Percentiles rank a stretch among this genome's conserved stretches.
These are phyloP conservation scores for Columbina picui DNA, from an alignment of 2,113 vertebrate genomes.

Conservation along the genomic window DNA sequence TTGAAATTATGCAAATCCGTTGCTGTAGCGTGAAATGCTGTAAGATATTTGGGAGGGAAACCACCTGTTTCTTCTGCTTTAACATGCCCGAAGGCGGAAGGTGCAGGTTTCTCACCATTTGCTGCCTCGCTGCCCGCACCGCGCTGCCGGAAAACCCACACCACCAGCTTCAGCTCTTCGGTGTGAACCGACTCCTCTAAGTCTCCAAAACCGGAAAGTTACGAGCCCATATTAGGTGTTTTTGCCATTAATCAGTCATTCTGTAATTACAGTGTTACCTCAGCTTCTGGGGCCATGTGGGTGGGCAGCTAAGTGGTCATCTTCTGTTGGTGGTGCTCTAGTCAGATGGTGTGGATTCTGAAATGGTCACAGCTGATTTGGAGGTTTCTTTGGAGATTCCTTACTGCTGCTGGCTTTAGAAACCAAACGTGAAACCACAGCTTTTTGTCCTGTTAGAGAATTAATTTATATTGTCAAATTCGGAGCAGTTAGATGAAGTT, in stretches of 20 bases:
- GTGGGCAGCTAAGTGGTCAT: neutral
- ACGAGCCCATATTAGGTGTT: neutral
- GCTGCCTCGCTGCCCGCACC: accelerated
- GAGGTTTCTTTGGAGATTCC: neutral
- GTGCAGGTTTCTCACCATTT: neutral
- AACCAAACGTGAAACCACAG: neutral
- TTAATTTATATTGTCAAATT: neutral
- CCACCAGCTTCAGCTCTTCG: accelerated
- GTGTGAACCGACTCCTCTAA: neutral
- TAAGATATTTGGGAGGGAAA: neutral
- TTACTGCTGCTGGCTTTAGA: neutral
- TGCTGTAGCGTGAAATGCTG: neutral
- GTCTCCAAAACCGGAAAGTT: neutral
- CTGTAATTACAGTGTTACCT: neutral
- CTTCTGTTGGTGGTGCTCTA: neutral
- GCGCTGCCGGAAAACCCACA: accelerated
- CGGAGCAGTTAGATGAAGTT: neutral
- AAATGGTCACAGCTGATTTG: neutral
- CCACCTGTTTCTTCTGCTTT: neutral
- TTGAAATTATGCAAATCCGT: neutral
- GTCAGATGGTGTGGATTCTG: neutral
- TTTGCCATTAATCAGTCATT: neutral
- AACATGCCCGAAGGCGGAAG: accelerated
- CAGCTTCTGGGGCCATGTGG: accelerated
- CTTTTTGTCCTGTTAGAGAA: neutral